Evolutionary conservation across 2,113 vertebrate species (phyloP), one percentile per base, ranked within the genome.

Genomic region (Neolamprologus cancellatus): DNA sequence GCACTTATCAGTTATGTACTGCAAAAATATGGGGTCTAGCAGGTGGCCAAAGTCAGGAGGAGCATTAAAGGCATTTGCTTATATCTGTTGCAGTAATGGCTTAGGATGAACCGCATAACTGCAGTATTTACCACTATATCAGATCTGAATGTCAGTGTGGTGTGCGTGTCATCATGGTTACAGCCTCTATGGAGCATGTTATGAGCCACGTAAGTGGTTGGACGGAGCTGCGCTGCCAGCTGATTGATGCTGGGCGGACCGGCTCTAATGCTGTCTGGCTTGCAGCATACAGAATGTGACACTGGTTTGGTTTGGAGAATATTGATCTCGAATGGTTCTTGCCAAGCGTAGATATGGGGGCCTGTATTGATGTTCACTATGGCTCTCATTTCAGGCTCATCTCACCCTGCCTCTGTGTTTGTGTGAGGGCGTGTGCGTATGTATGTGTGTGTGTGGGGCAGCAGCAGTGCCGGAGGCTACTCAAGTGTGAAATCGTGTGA

Each of bases 401-500:
- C 94, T 93, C 91, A 55, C 59, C 81, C 79, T 53, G 86, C 76
- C 44, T 88, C 25, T 84, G 83, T 85, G 79, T 87, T 17, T 84
- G 82, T 85, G 69, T 87, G 57, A 64, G 59, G 18, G 32, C 6
- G 6, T 36, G 32, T 64, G 59, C 76, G 79, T 85, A 71, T 66
- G 11, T 71, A 41, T 84, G 81, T 79, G 84, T 36, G 82, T 36
- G 30, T 34, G 57, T 1, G 57, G 34, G 34, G 78, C 36, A 46
- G 83, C 83, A 71, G 89, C 54, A 80, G 85, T 55, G 94, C 93
- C 84, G 83, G 90, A 89, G 95, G 95, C 94, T 93, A 95, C 92
- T 91, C 79, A 41, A 94, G 93, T 95, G 95, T 96, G 93, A 96
- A 96, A 96, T 96, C 94, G 85, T 85, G 86, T 89, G 93, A 94